Evolutionary conservation across 2,888 invertebrate genomes (phyloP).

Genomic region (Ophion ventricosus): DNA sequence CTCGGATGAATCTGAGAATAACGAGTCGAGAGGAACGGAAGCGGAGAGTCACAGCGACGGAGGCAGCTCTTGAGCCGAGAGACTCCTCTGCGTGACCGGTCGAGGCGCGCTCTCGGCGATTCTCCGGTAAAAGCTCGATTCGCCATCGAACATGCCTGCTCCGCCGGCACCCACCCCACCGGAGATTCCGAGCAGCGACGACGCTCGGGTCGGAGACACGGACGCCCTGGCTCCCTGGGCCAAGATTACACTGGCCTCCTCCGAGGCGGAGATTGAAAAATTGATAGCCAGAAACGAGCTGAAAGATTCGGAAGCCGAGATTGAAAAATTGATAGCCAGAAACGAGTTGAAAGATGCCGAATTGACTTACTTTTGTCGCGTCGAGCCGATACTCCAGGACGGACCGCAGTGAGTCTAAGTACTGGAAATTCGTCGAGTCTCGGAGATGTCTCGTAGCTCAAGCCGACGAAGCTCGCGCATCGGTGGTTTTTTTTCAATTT

Average conservation of each 20-base stretch:
- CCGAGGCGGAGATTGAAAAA: conserved; percentile 81
- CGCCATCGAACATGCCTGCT: neutral
- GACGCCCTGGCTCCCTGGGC: conserved; percentile 80
- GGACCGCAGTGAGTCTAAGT: conserved; percentile 80
- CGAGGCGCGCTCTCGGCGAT: neutral
- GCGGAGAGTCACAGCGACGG: neutral
- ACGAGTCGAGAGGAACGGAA: neutral
- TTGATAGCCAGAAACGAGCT: conserved; percentile 80
- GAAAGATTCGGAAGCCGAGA: conserved; percentile 75
- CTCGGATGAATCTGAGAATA: neutral
- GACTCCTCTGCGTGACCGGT: neutral
- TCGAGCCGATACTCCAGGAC: conserved; percentile 82
- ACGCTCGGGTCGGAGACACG: conserved; percentile 75
- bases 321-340: conserved; percentile 80
- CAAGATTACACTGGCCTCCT: conserved; percentile 79
- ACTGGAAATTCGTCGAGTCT: neutral
- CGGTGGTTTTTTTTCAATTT: too few species aligned
- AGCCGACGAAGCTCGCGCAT: too few species aligned
- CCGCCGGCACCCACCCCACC: conserved; percentile 76
- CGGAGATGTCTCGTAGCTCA: too few species aligned
- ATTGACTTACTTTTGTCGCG: conserved; percentile 81
- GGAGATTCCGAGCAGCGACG: conserved; percentile 75
- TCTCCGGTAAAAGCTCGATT: neutral
- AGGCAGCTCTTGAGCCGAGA: neutral
- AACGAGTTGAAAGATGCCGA: conserved; percentile 81